phyloP scores from a whole-genome alignment of 1,140 invertebrate genomes.

The Drosophila subpulchrella region DNA sequence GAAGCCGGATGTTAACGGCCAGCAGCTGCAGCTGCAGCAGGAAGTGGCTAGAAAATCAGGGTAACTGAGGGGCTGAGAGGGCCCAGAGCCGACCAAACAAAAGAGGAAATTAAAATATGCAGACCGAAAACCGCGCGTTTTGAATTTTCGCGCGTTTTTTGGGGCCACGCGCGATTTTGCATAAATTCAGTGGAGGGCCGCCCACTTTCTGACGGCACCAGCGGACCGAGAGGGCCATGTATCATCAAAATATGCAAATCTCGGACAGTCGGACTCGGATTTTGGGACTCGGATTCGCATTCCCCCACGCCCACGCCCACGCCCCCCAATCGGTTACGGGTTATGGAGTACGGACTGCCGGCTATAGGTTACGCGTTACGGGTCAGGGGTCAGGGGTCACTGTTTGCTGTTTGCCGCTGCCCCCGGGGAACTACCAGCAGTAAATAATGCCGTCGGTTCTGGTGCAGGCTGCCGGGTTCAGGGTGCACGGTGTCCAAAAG shows the following conservation, averaged over 20 bases:
- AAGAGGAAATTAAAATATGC: constrained; percentile 83
- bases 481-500: constrained; percentile 35
- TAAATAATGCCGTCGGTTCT: constrained; percentile 58
- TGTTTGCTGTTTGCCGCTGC: constrained; percentile 3
- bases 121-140: constrained; percentile 77
- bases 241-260: constrained; percentile 83
- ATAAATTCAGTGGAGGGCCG: constrained; percentile 55
- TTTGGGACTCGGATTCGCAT: constrained; percentile 6
- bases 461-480: neutral
- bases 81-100: constrained; percentile 51
- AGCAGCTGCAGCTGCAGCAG: constrained; percentile 55
- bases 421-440: constrained; percentile 54
- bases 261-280: constrained; percentile 28
- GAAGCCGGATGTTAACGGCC: constrained; percentile 72
- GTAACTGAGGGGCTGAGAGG: neutral
- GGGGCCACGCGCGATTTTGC: constrained; percentile 63
- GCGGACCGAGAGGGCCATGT: constrained; percentile 51
- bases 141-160: constrained; percentile 79
- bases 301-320: constrained; percentile 2
- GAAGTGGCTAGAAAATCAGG: constrained; percentile 34
- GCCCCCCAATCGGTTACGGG: constrained; percentile 9
- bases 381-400: neutral
- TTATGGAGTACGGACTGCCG: neutral
- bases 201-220: constrained; percentile 8
- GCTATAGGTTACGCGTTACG: neutral